phyloP scores from a whole-genome alignment of 2,797 vertebrate species.

The Cryptoblepharus egeriae region DNA sequence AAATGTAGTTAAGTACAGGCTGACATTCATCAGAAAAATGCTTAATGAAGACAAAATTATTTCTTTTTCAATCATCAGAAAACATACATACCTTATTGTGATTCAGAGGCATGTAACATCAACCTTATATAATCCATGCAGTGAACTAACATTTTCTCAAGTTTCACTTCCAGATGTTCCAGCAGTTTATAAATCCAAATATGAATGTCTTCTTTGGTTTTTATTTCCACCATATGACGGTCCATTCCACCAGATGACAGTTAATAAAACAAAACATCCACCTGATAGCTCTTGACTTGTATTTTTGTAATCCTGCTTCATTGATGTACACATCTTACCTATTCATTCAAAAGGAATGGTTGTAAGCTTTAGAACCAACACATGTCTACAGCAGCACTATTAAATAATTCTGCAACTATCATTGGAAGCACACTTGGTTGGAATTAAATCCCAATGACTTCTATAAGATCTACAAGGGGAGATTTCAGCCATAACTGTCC shows the following conservation, averaged over 20 bases:
- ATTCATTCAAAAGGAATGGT: slow-evolving; percentile 32
- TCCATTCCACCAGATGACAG: slow-evolving; percentile 36
- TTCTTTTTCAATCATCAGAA: background rate
- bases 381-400: background rate
- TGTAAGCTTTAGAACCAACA: slow-evolving; percentile 8
- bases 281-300: slow-evolving; percentile 18
- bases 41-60: accelerated
- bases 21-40: accelerated
- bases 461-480: background rate
- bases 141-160: slow-evolving; percentile 38
- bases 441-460: background rate
- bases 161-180: slow-evolving; percentile 23
- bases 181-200: slow-evolving; percentile 32
- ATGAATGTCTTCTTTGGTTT: background rate
- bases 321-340: slow-evolving; percentile 25
- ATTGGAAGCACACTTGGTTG: background rate
- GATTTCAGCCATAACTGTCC: background rate
- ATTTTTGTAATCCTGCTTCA: background rate
- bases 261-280: slow-evolving; percentile 23
- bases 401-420: background rate
- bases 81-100: slow-evolving; percentile 47
- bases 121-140: accelerated
- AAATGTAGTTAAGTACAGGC: too few relatives aligned
- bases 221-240: background rate
- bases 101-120: slow-evolving; percentile 11